A percentile compares a stretch with the other conserved stretches of the same genome.
These are phyloP conservation scores for Varroa destructor DNA, from an alignment of 1,140 invertebrate genomes.

Conservation along the genomic window DNA sequence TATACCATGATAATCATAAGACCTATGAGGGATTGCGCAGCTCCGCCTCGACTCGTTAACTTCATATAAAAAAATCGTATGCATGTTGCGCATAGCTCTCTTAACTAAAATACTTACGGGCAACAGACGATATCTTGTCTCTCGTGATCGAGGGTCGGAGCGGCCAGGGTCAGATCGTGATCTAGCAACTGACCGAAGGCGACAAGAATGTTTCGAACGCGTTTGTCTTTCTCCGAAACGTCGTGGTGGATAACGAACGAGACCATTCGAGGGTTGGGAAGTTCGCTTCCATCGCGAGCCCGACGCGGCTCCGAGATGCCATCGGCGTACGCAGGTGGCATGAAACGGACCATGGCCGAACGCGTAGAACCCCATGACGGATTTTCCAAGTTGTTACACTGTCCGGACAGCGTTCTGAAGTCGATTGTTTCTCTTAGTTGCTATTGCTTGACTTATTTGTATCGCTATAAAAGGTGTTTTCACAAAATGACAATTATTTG, in stretches of 20 bases:
- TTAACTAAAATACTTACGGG: background rate
- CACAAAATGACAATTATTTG: too few relatives aligned
- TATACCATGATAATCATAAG: background rate
- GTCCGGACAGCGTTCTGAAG: constrained; percentile 61
- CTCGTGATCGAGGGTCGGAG: constrained; percentile 43
- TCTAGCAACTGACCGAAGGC: constrained; percentile 90
- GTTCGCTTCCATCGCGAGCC: constrained; percentile 49
- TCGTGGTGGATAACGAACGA: constrained; percentile 78
- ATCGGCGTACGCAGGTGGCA: constrained; percentile 43
- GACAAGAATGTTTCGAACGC: constrained; percentile 81
- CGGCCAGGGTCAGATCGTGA: constrained; percentile 78
- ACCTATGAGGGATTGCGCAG: constrained; percentile 1
- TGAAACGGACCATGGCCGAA: constrained; percentile 50
- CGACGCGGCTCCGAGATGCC: constrained; percentile 35
- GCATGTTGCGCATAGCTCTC: too few relatives aligned
- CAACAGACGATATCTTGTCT: constrained; percentile 37
- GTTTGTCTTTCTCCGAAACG: constrained; percentile 78
- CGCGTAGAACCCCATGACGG: constrained; percentile 78
- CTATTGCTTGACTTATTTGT: background rate
- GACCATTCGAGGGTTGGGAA: constrained; percentile 66
- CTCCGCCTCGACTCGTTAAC: too few relatives aligned
- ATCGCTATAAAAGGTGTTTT: background rate
- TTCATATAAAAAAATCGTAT: too few relatives aligned
- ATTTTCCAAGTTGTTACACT: constrained; percentile 80
- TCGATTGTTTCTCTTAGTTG: too few relatives aligned